A percentile compares a stretch with the other conserved stretches of the same genome.
phyloP scores from a whole-genome alignment of 2,888 invertebrate species.

The Minunthozetes semirufus region DNA sequence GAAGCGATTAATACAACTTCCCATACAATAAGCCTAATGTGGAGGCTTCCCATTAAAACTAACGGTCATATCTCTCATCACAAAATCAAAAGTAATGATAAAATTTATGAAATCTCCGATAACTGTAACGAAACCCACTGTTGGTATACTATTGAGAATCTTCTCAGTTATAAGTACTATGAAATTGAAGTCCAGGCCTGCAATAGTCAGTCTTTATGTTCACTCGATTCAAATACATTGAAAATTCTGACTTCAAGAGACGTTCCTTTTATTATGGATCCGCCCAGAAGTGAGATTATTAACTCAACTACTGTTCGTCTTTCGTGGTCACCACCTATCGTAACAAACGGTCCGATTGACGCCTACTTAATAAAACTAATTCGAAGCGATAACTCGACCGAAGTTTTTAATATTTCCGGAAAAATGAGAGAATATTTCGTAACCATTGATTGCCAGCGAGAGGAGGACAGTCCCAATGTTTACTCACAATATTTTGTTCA shows the following conservation, averaged over 20 bases:
- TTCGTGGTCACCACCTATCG: conserved; percentile 34
- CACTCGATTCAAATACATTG: conserved; percentile 20
- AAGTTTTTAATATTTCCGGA: not conserved
- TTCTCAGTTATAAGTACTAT: conserved; percentile 30
- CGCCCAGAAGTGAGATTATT: conserved; percentile 38
- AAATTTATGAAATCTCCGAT: not conserved
- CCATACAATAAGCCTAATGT: conserved; percentile 30
- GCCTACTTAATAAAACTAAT: conserved; percentile 22
- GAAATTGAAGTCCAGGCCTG: conserved; percentile 38
- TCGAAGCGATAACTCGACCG: not conserved
- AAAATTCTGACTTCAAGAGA: conserved; percentile 34
- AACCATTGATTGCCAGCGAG: not conserved
- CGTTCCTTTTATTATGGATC: conserved; percentile 37
- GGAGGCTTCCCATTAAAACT: conserved; percentile 36
- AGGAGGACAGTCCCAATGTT: too few species aligned
- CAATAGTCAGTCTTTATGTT: conserved; percentile 34
- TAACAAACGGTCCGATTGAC: conserved; percentile 38
- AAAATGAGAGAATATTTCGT: not conserved
- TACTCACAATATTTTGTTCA: not conserved
- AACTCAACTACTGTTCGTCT: conserved; percentile 37
- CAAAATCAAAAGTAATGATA: conserved; percentile 32
- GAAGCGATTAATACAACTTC: not conserved
- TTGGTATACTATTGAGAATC: not conserved
- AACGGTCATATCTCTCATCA: conserved; percentile 39
- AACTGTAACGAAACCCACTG: not conserved